These are phyloP conservation scores for Connochaetes taurinus DNA, from an alignment of 2,113 vertebrate species.

Conservation along the genomic window DNA sequence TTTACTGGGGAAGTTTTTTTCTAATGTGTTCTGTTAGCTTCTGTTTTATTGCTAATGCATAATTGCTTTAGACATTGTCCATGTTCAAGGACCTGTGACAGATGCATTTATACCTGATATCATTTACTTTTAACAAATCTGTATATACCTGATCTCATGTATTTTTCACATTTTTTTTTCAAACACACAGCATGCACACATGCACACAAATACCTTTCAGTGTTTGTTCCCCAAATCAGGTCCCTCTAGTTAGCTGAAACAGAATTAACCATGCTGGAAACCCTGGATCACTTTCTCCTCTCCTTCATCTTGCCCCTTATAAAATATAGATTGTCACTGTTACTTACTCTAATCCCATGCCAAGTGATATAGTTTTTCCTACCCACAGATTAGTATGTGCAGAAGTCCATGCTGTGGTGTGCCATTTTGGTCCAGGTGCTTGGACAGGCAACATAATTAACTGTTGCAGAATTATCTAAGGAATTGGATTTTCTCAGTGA, in stretches of 20 bases:
- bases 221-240: background rate
- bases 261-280: background rate
- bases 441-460: background rate
- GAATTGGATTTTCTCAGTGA: background rate
- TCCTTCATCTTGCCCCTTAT: background rate
- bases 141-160: background rate
- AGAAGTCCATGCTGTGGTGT: background rate
- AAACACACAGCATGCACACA: background rate
- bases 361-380: background rate
- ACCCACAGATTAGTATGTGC: background rate
- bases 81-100: background rate
- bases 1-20: background rate
- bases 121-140: background rate
- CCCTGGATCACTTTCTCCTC: background rate
- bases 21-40: background rate
- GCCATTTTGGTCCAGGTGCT: background rate
- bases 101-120: background rate
- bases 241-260: background rate
- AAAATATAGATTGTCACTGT: background rate
- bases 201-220: background rate
- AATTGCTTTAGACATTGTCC: background rate
- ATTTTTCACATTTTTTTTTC: background rate
- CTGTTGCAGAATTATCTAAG: background rate
- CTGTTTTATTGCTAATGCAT: background rate
- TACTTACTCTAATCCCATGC: background rate